phyloP scores from a whole-genome alignment of 2,888 invertebrate species.

The Cataglyphis livida region DNA sequence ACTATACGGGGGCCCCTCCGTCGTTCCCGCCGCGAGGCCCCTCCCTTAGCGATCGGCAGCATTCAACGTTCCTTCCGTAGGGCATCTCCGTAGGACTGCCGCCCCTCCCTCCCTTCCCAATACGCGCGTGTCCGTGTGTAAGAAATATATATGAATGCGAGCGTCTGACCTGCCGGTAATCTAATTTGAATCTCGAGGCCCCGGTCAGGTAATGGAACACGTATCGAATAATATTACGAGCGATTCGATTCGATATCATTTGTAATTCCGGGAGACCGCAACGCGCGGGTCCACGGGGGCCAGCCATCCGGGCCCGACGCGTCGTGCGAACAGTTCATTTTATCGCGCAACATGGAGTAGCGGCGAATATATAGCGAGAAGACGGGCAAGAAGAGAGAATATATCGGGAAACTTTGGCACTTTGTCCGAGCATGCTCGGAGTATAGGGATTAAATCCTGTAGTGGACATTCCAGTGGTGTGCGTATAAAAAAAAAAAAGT shows the following conservation, averaged over 20 bases:
- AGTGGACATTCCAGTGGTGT: background rate
- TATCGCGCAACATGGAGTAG: conserved; percentile 71
- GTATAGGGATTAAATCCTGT: conserved; percentile 26
- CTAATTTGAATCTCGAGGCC: conserved; percentile 79
- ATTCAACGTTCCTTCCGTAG: conserved; percentile 45
- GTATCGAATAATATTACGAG: conserved; percentile 84
- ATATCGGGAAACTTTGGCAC: conserved; percentile 26
- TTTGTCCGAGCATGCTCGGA: conserved; percentile 10
- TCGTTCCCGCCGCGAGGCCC: conserved; percentile 40
- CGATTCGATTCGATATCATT: conserved; percentile 84
- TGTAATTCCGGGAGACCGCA: conserved; percentile 77
- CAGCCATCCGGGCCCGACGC: conserved; percentile 11
- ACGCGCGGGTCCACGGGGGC: conserved; percentile 54
- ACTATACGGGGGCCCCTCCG: conserved; percentile 54
- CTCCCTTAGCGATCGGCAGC: conserved; percentile 44
- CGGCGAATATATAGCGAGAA: background rate
- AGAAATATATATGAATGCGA: conserved; percentile 52
- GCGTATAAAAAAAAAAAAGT: conserved; percentile 15
- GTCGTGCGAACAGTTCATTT: conserved; percentile 76
- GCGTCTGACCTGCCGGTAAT: conserved; percentile 76
- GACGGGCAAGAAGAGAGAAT: background rate
- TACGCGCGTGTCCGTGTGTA: background rate
- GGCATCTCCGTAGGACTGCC: conserved; percentile 44
- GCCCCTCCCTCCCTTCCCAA: background rate
- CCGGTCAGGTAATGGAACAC: conserved; percentile 82